A percentile compares a stretch with the other conserved stretches of the same genome.
Evolutionary conservation across 2,113 vertebrate genomes (phyloP).

Genomic region (Zonotrichia leucophrys): DNA sequence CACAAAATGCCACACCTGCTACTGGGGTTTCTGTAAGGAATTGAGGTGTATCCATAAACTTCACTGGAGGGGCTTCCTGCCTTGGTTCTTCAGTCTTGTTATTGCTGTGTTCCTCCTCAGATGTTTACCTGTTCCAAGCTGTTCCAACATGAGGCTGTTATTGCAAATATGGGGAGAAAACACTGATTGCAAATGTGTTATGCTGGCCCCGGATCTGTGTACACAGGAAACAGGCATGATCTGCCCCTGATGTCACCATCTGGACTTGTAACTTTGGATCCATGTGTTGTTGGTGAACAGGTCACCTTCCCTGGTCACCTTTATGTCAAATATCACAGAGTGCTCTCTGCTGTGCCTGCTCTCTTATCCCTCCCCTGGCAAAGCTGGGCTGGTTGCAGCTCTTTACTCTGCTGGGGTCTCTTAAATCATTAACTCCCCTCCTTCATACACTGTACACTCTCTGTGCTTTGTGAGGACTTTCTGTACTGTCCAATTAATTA

Average conservation of each 20-base stretch:
- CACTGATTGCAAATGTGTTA: not conserved
- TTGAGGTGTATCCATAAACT: not conserved
- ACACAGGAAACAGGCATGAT: not conserved
- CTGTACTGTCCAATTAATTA: slow-evolving; percentile 51
- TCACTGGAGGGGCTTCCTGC: not conserved
- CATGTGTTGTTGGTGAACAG: not conserved
- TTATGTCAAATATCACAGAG: not conserved
- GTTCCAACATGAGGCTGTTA: not conserved
- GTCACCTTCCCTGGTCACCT: not conserved
- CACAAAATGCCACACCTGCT: accelerated
- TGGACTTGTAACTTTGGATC: slow-evolving; percentile 65
- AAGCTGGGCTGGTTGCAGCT: not conserved
- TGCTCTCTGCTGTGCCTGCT: not conserved
- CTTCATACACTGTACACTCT: not conserved
- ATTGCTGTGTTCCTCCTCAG: not conserved
- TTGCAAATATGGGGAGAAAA: not conserved
- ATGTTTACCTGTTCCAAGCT: not conserved
- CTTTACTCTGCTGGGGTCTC: not conserved
- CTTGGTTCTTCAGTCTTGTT: not conserved
- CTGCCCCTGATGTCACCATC: not conserved
- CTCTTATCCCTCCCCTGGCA: not conserved
- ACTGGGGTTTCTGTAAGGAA: not conserved
- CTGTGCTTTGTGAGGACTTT: not conserved
- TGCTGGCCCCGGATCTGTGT: not conserved
- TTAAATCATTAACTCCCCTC: slow-evolving; percentile 44